These are phyloP conservation scores for Herminia tarsipennalis DNA, from an alignment of 2,888 invertebrate species.

Conservation along the genomic window DNA sequence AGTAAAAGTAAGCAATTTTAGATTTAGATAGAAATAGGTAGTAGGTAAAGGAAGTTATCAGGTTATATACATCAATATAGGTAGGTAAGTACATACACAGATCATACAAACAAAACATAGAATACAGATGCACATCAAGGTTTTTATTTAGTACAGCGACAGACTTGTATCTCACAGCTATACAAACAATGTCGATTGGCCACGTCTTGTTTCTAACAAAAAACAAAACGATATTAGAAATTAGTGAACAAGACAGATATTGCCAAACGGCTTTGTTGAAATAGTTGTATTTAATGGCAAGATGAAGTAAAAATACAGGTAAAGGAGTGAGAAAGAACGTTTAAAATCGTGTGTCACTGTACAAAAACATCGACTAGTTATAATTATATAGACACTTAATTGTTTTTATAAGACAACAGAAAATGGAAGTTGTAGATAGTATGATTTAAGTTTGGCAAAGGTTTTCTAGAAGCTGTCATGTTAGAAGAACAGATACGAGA, in stretches of 20 bases:
- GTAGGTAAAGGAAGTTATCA: too few relatives aligned
- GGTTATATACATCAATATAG: constrained; percentile 2
- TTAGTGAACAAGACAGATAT: not conserved
- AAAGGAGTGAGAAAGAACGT: constrained; percentile 8
- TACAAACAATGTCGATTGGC: not conserved
- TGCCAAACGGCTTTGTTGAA: not conserved
- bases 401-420: constrained; percentile 13
- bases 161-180: constrained; percentile 30
- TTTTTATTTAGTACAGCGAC: constrained; percentile 52
- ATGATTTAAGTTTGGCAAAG: not conserved
- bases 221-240: too few relatives aligned
- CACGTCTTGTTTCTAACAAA: too few relatives aligned
- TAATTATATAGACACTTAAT: constrained; percentile 13
- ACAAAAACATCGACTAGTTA: constrained; percentile 30
- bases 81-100: constrained; percentile 14
- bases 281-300: not conserved
- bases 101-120: constrained; percentile 31
- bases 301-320: constrained; percentile 1
- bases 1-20: not conserved
- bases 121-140: constrained; percentile 37
- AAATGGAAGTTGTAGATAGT: not conserved
- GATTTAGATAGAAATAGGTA: not conserved
- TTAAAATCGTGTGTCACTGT: constrained; percentile 27
- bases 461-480: not conserved
- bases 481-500: too few relatives aligned